Base-by-base conservation (phyloP, 2,888 invertebrate species). In the Lampropteryx suffumata region DNA sequence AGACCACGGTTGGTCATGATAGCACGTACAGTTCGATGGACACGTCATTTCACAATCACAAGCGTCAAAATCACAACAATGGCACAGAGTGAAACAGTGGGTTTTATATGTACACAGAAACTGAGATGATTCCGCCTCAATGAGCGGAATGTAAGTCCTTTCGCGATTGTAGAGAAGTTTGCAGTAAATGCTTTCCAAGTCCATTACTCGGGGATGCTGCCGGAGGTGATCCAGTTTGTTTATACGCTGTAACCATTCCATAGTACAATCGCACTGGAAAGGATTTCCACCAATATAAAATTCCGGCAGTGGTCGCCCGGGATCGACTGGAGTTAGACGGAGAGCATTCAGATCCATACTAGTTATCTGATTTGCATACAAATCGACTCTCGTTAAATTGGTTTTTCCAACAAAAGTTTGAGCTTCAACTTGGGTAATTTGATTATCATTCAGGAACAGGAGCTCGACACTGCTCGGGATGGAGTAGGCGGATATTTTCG, bases 31-130 rank as follows among this genome's bases (percentile, higher is more conserved):
- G 81, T 97, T 97, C 35, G 92, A 93, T 37, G 98, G 98, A 80
- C 98, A 98, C 62, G 96, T 97, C 96, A 98, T 98, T 91, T 98
- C 97, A 91, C 98, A 98, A 88, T 98, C 98, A 90, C 98, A 98
- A 43, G 97, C 97, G 82, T 97, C 98, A 84, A 97, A 98, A 82
- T 98, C 97, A 87, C 98, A 98, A 90, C 98, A 98, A 78, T 97
- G 97, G 76, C 98, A 98, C 58, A 97, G 92, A 9, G 98, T 96
- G 82, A 97, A 98, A 88, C 98, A 98, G 82, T 98, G 97, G 30
- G 96, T 95, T 85, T 95, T 95, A 87, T 98, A 98, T 57, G 95
- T 94, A 91, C 98, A 98, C 67, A 98, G 92, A 86, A 98, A 98
- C 84, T 97, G 96, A 43, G 96, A 95, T 0, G 96, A 94, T 77